Evolutionary conservation across 2,888 invertebrate genomes (phyloP), one percentile per base, ranked within the genome.

Genomic region (Agrochola litura): DNA sequence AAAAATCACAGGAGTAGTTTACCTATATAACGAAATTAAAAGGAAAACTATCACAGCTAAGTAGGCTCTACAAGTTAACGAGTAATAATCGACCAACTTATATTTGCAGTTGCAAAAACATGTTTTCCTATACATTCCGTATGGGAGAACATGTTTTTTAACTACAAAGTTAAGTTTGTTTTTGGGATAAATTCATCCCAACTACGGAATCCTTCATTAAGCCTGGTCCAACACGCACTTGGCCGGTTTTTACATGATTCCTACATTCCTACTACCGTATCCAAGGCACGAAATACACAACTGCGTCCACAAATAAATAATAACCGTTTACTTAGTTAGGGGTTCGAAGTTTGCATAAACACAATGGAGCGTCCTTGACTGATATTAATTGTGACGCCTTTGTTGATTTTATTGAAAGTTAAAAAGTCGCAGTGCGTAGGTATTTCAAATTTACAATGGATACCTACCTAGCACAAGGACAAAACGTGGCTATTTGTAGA

Each of bases 361-460:
- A 80, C 72, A 85, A 82, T 77, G 66, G 77, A 52, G 64, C 30
- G 83, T 66, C 88, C 85, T 83, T 85, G 85, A 68, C 71, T 66
- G 69, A 79, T 72, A 77, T 46, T 66, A 68, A 19, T 61, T 74
- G 70, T 56, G n/a, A 81, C 66, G 74, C 68, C 69, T 72, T 77
- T 82, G 84, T 84, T 76, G 56, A 70, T 52, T 82, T 64, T 81
- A 79, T 83, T 79, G 73, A 76, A 73, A 83, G 86, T 85, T 86
- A 89, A 89, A 90, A 88, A 89, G 91, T 89, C 92, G 92, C 92
- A 92, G 81, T 91, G 92, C 92, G 93, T 89, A 49, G 49, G 6
- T 49, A 92, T 82, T 76, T 81, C 81, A 37, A 37, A 37, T 37
- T 37, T 37, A 5, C 37, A 86, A 88, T 88, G 14, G 46, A 46